Percentiles rank a stretch among this genome's conserved stretches.
These are phyloP conservation scores for Cotesia vestalis DNA, from an alignment of 1,140 invertebrate genomes.

Conservation along the genomic window DNA sequence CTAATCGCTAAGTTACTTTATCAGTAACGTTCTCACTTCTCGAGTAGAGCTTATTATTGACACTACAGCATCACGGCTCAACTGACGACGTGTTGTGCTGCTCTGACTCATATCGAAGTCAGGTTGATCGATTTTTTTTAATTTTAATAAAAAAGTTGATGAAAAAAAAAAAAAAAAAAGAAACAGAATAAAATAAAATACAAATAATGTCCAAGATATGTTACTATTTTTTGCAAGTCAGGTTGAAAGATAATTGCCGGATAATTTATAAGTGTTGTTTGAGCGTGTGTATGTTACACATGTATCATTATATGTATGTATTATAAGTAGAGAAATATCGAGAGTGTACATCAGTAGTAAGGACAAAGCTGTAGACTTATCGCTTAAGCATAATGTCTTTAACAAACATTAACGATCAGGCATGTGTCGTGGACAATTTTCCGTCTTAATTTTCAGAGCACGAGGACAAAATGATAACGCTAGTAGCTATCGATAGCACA, in stretches of 20 bases:
- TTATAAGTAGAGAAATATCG: too few relatives aligned
- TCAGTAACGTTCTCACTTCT: slow-evolving; percentile 45
- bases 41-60: slow-evolving; percentile 45
- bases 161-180: too few relatives aligned
- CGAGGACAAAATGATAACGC: slow-evolving; percentile 32
- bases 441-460: slow-evolving; percentile 32
- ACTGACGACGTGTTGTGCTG: not conserved
- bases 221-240: too few relatives aligned
- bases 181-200: too few relatives aligned
- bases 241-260: too few relatives aligned
- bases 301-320: too few relatives aligned
- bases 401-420: slow-evolving; percentile 30
- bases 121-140: too few relatives aligned
- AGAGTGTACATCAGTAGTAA: not conserved
- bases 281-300: too few relatives aligned
- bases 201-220: too few relatives aligned
- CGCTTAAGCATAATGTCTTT: slow-evolving; percentile 27
- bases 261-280: too few relatives aligned
- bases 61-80: slow-evolving; percentile 54
- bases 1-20: slow-evolving; percentile 55
- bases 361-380: slow-evolving; percentile 26
- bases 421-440: slow-evolving; percentile 28
- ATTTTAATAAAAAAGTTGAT: too few relatives aligned
- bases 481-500: not conserved
- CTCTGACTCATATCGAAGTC: too few relatives aligned